Base-by-base conservation (phyloP, 2,888 invertebrate species). In the Uropetala carovei region DNA sequence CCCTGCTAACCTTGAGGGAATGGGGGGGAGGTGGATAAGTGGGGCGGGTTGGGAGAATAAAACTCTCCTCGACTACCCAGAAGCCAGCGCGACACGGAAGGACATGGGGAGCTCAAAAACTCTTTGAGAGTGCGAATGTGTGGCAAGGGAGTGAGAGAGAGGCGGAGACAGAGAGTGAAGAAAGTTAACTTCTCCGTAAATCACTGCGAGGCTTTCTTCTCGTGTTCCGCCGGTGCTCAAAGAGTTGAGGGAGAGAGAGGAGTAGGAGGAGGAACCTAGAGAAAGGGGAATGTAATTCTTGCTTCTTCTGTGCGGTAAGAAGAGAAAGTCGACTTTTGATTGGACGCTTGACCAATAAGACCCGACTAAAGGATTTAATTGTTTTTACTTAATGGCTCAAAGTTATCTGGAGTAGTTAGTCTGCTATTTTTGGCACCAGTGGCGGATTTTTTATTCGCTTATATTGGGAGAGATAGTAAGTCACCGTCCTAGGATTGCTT, bases 121-220 rank as follows among this genome's bases (percentile, higher is more conserved):
- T 9, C n/a, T 68, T 10, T 43, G 27, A 27, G 75, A 22, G 75
- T 27, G 27, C 27, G 22, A 27, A 75, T 22, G 27, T 75, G 27
- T 43, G 43, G 43, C 5, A 57, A 56, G n/a, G 3, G n/a, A 83
- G 83, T 0, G 4, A 18, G 82, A 30, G 13, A 60, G 60, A 86
- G 27, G 16, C 27, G 59, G 43, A 18, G 64, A 27, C 43, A 43
- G 60, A 60, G 60, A 14, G 5, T 18, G 60, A 64, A 30, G 60
- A 64, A 86, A 86, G 60, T 86, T 83, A 57, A 57, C 83, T 83
- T 83, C 57, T 86, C 86, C 60, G 58, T 30, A 60, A 18, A 89
- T 60, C 56, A 68, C 64, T 64, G 64, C 89, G 13, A 59, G 86
- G 60, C 30, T 86, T 89, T 89, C 64, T 60, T 89, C 18, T 30